Percentiles rank a stretch among this genome's conserved stretches.
Evolutionary conservation across 2,888 invertebrate genomes (phyloP).

Genomic region (Yponomeuta plumbellus): DNA sequence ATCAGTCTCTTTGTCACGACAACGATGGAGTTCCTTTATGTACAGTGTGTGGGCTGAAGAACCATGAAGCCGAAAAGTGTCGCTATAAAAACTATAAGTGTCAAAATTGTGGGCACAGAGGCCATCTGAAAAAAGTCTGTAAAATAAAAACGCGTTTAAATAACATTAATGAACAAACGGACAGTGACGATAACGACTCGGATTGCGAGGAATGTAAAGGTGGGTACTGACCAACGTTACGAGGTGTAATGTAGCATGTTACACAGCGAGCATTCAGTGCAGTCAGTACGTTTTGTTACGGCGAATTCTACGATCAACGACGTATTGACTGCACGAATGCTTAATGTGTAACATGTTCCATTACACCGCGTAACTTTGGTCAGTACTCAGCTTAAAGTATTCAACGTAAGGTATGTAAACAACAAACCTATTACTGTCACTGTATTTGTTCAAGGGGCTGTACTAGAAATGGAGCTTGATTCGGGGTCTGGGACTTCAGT

Average conservation of each 20-base stretch:
- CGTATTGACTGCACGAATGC: no score
- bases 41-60: conserved; percentile 24
- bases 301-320: no score
- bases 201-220: conserved; percentile 18
- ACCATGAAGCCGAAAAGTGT: conserved; percentile 22
- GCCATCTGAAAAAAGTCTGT: conserved; percentile 28
- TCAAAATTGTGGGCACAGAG: conserved; percentile 25
- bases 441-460: conserved; percentile 16
- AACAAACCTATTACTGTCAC: conserved; percentile 21
- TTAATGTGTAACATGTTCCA: no score
- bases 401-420: conserved; percentile 26
- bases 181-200: not conserved
- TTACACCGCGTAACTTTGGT: no score
- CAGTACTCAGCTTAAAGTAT: no score
- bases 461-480: conserved; percentile 25
- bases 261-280: no score
- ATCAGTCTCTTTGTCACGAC: not conserved
- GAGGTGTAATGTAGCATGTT: no score
- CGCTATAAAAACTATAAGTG: conserved; percentile 25
- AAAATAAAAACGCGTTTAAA: conserved; percentile 16
- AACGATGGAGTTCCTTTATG: conserved; percentile 12
- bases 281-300: no score
- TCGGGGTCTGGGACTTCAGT: conserved; percentile 24
- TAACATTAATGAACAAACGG: conserved; percentile 16
- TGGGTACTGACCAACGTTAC: no score